Conservation (phyloP, 1,140 invertebrate genomes). For the Drosophila setifemur region DNA sequence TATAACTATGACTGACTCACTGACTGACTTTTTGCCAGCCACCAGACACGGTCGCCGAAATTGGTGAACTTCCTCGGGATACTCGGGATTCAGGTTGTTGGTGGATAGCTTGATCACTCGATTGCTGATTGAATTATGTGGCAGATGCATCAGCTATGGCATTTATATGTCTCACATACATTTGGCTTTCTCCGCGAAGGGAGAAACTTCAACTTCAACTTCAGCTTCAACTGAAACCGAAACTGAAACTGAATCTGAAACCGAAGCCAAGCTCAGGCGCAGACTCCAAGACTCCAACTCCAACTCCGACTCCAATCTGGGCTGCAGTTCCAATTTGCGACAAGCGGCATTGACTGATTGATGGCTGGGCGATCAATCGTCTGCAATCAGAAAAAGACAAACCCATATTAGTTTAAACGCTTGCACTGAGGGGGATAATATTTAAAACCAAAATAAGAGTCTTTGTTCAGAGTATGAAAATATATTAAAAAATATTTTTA, state of each 20-base stretch:
- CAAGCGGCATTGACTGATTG: conserved; percentile 54
- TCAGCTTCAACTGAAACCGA: too few species aligned
- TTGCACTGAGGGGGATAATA: neutral
- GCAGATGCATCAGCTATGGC: neutral
- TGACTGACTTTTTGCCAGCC: conserved; percentile 66
- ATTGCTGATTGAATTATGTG: neutral
- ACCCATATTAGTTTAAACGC: conserved; percentile 29
- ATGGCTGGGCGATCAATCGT: conserved; percentile 40
- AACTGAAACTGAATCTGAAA: too few species aligned
- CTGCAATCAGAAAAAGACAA: conserved; percentile 60
- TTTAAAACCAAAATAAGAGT: too few species aligned
- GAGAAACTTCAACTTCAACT: conserved; percentile 30
- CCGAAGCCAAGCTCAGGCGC: too few species aligned
- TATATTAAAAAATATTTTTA: too few species aligned
- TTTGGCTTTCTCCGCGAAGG: conserved; percentile 31
- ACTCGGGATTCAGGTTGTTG: too few species aligned
- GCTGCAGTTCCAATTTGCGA: conserved; percentile 54
- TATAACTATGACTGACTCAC: conserved; percentile 60
- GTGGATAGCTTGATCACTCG: too few species aligned
- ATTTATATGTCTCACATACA: neutral
- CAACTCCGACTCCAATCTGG: conserved; percentile 1
- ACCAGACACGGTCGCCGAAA: conserved; percentile 13
- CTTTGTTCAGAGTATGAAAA: neutral
- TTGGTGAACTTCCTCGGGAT: neutral
- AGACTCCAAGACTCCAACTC: conserved; percentile 9